Percentiles rank a stretch among this genome's conserved stretches.
These are phyloP conservation scores for Euura saliciscinereae DNA, from an alignment of 1,140 invertebrate genomes.

Conservation along the genomic window DNA sequence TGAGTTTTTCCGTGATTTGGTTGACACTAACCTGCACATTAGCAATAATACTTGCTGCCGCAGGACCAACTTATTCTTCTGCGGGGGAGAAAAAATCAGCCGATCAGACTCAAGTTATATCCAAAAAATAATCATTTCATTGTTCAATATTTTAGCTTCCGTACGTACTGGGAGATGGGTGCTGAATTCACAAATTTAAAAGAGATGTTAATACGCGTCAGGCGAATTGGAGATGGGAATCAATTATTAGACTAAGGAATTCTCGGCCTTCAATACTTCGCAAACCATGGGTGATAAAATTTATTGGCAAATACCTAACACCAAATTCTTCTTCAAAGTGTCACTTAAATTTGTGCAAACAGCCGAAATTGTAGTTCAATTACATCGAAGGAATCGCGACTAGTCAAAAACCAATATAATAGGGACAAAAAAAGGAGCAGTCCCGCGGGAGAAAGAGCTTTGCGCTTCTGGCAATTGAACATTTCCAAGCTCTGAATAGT, in stretches of 20 bases:
- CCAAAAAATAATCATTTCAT: not conserved
- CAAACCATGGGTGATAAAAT: not conserved
- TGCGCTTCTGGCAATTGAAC: no score
- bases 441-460: no score
- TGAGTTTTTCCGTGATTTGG: slow-evolving; percentile 42
- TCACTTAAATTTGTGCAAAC: not conserved
- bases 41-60: slow-evolving; percentile 78
- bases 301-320: not conserved
- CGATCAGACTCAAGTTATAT: slow-evolving; percentile 47
- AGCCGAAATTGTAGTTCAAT: not conserved
- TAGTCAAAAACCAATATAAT: no score
- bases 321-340: no score
- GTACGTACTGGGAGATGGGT: not conserved
- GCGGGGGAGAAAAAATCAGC: slow-evolving; percentile 61
- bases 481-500: no score
- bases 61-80: slow-evolving; percentile 79
- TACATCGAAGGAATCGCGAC: no score
- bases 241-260: not conserved
- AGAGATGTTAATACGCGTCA: slow-evolving; percentile 5
- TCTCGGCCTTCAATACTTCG: not conserved
- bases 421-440: no score
- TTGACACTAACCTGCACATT: slow-evolving; percentile 75
- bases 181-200: slow-evolving; percentile 5
- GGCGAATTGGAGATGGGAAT: not conserved
- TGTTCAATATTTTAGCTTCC: not conserved